Conservation (phyloP, 2,888 invertebrate genomes). For the Sinelater perroti region DNA sequence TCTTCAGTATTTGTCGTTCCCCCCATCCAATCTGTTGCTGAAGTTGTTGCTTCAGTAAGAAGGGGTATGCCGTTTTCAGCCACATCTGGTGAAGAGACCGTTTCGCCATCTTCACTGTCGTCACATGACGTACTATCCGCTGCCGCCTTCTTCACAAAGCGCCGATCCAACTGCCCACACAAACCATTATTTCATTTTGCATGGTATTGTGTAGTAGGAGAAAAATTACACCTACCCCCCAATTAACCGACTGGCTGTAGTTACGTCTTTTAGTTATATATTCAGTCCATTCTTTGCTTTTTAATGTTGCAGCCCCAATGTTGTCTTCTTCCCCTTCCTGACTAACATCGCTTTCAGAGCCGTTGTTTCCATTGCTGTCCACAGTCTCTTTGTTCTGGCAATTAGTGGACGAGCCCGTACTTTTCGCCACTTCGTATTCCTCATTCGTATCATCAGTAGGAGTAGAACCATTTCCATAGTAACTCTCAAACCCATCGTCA, state of each 20-base stretch:
- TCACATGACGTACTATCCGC: conserved; percentile 51
- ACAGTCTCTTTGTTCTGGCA: not conserved
- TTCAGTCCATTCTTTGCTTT: not conserved
- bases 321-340: conserved; percentile 2
- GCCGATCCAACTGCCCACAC: conserved; percentile 1
- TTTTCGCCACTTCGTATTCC: conserved; percentile 22
- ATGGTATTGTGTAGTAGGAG: too few species aligned
- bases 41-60: conserved; percentile 33
- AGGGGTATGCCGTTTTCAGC: conserved; percentile 57
- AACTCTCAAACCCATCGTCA: conserved; percentile 87
- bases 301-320: not conserved
- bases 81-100: conserved; percentile 64
- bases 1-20: conserved; percentile 88
- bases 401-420: conserved; percentile 11
- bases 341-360: conserved; percentile 30
- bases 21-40: conserved; percentile 79
- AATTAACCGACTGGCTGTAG: not conserved
- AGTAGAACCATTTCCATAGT: conserved; percentile 82
- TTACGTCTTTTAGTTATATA: not conserved
- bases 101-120: conserved; percentile 72
- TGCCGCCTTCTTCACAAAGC: not conserved
- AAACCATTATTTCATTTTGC: too few species aligned
- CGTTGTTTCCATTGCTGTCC: conserved; percentile 24
- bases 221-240: conserved; percentile 1
- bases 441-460: conserved; percentile 48